Evolutionary conservation across 2,888 invertebrate genomes (phyloP).

Genomic region (Coenonympha glycerion): DNA sequence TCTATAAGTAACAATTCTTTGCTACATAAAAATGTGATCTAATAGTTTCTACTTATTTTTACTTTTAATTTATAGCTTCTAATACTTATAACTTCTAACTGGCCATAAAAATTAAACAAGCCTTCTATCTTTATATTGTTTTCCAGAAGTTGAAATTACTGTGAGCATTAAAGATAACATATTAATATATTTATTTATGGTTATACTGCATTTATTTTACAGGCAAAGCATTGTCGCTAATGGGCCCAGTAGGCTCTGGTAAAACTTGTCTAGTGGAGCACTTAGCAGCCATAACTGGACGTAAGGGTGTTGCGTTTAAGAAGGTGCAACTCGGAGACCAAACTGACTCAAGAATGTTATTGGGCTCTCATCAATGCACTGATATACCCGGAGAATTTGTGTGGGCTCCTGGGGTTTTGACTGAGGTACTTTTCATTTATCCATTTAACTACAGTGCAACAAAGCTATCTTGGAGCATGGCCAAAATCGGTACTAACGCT

Average conservation of each 20-base stretch:
- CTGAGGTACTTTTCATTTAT: conserved; percentile 73
- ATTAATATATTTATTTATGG: too few species aligned
- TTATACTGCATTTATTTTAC: too few species aligned
- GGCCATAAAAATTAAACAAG: too few species aligned
- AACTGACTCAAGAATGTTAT: conserved; percentile 94
- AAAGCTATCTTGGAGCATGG: neutral
- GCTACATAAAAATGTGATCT: too few species aligned
- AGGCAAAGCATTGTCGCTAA: conserved; percentile 82
- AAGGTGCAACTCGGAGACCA: conserved; percentile 97
- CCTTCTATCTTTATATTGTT: too few species aligned
- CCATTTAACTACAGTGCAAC: too few species aligned
- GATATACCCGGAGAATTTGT: conserved; percentile 98
- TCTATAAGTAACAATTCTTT: too few species aligned
- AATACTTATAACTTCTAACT: too few species aligned
- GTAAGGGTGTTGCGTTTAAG: conserved; percentile 70
- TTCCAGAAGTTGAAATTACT: too few species aligned
- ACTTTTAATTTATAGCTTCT: too few species aligned
- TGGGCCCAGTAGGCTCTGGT: conserved; percentile 95
- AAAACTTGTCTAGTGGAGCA: conserved; percentile 94
- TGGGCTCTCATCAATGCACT: conserved; percentile 95
- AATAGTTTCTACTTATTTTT: too few species aligned
- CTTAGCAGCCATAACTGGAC: conserved; percentile 86
- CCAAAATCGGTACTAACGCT: too few species aligned
- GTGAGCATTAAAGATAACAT: neutral
- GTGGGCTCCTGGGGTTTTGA: conserved; percentile 96